These are phyloP conservation scores for Clanis bilineata DNA, from an alignment of 2,888 invertebrate genomes.

Conservation along the genomic window DNA sequence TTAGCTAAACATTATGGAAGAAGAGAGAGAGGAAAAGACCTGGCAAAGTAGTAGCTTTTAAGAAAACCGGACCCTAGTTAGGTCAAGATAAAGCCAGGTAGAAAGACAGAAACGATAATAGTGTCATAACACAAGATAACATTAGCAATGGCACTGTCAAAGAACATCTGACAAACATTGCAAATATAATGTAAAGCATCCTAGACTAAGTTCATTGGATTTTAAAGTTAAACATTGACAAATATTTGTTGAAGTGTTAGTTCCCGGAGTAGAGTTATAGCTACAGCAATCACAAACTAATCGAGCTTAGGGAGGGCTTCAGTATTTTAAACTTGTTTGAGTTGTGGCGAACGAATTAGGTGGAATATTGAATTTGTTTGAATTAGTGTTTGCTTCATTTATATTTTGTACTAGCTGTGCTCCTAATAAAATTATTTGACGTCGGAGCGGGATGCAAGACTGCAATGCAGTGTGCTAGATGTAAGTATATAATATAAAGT, in stretches of 20 bases:
- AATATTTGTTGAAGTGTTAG: background rate
- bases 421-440: background rate
- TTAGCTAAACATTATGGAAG: no score
- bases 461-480: no score
- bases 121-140: no score
- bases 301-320: background rate
- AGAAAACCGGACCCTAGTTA: no score
- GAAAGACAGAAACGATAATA: no score
- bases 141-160: no score
- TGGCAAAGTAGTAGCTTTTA: no score
- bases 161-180: no score
- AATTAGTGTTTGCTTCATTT: background rate
- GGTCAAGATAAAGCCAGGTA: no score
- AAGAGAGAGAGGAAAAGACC: no score
- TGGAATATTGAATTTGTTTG: background rate
- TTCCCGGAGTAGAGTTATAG: background rate
- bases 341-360: background rate
- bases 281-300: constrained; percentile 4
- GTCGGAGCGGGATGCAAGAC: no score
- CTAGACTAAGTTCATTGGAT: background rate
- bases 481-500: no score
- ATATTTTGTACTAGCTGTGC: background rate
- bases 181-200: background rate
- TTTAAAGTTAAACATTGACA: background rate
- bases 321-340: constrained; percentile 1